These are phyloP conservation scores for Zaprionus gabonicus DNA, from an alignment of 1,140 invertebrate species.

Conservation along the genomic window DNA sequence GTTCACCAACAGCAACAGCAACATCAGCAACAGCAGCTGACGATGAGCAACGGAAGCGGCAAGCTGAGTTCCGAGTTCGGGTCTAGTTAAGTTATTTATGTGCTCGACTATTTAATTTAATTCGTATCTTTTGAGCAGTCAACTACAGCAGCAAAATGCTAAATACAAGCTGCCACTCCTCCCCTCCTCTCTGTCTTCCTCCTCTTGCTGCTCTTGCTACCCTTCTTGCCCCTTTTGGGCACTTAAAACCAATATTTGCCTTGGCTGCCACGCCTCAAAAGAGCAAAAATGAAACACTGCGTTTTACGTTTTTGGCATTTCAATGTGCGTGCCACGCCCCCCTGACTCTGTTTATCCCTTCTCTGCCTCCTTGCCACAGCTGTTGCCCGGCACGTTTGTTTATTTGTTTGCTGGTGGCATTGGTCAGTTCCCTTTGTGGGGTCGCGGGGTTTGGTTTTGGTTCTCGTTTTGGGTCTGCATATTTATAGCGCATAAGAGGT, in stretches of 20 bases:
- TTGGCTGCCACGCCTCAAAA: slow-evolving; percentile 51
- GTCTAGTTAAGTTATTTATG: slow-evolving; percentile 37
- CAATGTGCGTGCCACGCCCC: slow-evolving; percentile 56
- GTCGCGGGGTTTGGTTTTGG: slow-evolving; percentile 26
- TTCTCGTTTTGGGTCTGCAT: slow-evolving; percentile 47
- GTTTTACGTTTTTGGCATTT: slow-evolving; percentile 76
- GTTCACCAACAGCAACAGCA: neutral
- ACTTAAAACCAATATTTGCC: slow-evolving; percentile 70
- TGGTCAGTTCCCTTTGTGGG: slow-evolving; percentile 41
- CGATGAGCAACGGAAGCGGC: slow-evolving; percentile 8
- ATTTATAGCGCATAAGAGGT: slow-evolving; percentile 60
- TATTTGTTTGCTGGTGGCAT: slow-evolving; percentile 56
- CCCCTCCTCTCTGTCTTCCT: neutral
- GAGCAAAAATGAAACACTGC: slow-evolving; percentile 58
- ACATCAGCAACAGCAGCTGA: neutral
- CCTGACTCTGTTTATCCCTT: neutral
- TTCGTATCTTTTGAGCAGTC: slow-evolving; percentile 27
- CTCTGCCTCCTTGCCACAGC: neutral
- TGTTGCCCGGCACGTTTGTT: slow-evolving; percentile 54
- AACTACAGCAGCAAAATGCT: slow-evolving; percentile 35
- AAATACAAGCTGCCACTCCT: slow-evolving; percentile 20
- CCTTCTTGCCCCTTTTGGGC: neutral
- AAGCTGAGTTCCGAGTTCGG: slow-evolving; percentile 10
- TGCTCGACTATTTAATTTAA: slow-evolving; percentile 50
- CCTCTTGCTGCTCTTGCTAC: neutral